Base-by-base conservation (phyloP, 1,140 invertebrate species). In the Nephila pilipes region DNA sequence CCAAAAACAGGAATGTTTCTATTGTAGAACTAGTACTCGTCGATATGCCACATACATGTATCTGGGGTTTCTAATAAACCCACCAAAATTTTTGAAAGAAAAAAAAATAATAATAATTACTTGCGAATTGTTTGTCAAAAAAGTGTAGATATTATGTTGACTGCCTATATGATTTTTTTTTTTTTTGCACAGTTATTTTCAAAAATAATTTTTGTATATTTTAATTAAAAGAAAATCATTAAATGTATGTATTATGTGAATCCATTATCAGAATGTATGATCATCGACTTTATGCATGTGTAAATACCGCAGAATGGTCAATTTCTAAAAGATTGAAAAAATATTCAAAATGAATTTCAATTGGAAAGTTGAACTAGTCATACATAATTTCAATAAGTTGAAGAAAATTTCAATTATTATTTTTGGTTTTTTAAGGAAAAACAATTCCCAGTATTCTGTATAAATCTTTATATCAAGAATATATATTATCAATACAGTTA, bases 1-100 rank as follows among this genome's bases (percentile, higher is more conserved):
- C 25, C 79, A 80, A 80, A 36, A 91, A 46, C 6, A 60, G 89
- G 89, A 91, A 83, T 91, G 89, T 91, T 91, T 91, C 60, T 91
- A 90, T 25, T 80, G 58, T 90, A 83, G 75, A 83, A 83, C 36
- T 75, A 38, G 87, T 32, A 6, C 16, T 88, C 46, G 3, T 46
- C 38, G 18, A 75, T 20, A 18, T 88, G 63, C n/a, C 32, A 25
- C 22, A 88, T 36, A 38, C 55, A 5, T 38, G 22, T 60, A 6
- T 87, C 14, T 36, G 57, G 38, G 25, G 58, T 57, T 60, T 32
- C 29, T 22, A n/a, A 36, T 20, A 60, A 36, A 18, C 63, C 32
- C 32, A 54, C 25, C 16, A n/a, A 75, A 16, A 46, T 88, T 88
- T 75, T 65, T 22, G 57, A 25, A n/a, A 29, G 54, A 54, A 25